Evolutionary conservation across 2,888 invertebrate species (phyloP), one percentile per base, ranked within the genome.

Genomic region (Orchesellides sinensis): DNA sequence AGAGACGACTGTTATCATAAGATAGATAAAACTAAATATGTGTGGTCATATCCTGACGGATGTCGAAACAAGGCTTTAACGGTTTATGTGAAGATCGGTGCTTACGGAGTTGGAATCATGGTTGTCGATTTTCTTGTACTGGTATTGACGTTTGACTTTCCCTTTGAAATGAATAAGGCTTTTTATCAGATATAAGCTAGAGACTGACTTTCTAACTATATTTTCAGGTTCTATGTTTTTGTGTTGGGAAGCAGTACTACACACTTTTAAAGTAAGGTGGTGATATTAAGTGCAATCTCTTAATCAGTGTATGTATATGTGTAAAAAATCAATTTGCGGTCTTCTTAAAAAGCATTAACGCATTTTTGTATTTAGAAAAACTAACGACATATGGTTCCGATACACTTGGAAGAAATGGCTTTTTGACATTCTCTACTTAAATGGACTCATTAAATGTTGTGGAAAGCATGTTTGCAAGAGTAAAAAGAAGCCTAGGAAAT

Each of bases 1-100:
- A 61, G 12, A 49, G 73, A 73, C 32, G 73, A 73, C 19, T 73
- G 73, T 32, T 73, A 4, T 25, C 21, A 61, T 49, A 73, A 73
- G 17, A 32, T 73, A 12, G 47, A 49, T 29, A 47, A 27, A 32
- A n/a, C 5, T 5, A 54, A 25, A 8, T 21, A 5, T 2, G 32
- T 32, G n/a, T 35, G 61, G 29, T n/a, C 35, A 32, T 32, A 61
- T 29, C 61, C 35, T 14, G 29, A 61, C 6, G 73, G 73, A 32
- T 73, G 73, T 29, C 19, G 47, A 4, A 73, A 73, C 14, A 0
- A 32, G 12, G 61, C 73, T 5, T 19, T 61, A 17, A 63, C 61
- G 21, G 61, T 73, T 63, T 73, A 61, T n/a, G 59, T 72, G 8
- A 59, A 72, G 45, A 29, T 59, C 27, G 72, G 72, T 19, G 72